Base-by-base conservation (phyloP, 2,888 invertebrate species). In the Heliconius ethilla region DNA sequence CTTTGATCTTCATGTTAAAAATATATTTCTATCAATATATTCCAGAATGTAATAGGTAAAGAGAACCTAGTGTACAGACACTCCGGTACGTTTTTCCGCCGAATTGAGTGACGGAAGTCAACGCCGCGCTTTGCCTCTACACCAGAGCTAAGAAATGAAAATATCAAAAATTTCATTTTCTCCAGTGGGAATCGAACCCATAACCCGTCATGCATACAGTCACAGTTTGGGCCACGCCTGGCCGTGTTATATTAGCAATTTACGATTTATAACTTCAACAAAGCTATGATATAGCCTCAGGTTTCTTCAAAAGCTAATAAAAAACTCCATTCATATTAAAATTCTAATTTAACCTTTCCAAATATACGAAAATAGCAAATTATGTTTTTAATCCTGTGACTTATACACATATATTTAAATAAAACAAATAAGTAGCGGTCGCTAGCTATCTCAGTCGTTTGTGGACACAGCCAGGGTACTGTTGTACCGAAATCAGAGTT, bases 401-500 rank as follows among this genome's bases (percentile, higher is more conserved):
- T 33, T 72, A 25, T 72, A 59, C 33, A 15, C 83, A 85, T 86
- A 88, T 84, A 85, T 86, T 88, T 85, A 87, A 86, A 73, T 77
- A 84, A 83, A 80, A 80, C 78, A 78, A 72, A 77, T 63, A 75
- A 77, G 77, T 62, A 69, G 72, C 77, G 85, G 87, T 85, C 85
- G 84, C 85, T 87, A 91, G 91, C 90, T 92, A 92, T 91, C 91
- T 83, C 82, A 82, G 84, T 85, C 86, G 84, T 83, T 80, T 81
- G 88, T 89, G 89, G 87, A 86, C 87, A 86, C 86, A 87, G 87
- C 84, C 84, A 86, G 55, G 29, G 40, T 27, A 45, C 87, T 89
- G 89, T 89, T 86, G 85, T 79, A 84, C 83, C 85, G 82, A 90
- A 92, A 92, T 91, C 92, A 90, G 87, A 84, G 88, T 87, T 88